phyloP scores from a whole-genome alignment of 1,140 invertebrate genomes.

The Cherax destructor region DNA sequence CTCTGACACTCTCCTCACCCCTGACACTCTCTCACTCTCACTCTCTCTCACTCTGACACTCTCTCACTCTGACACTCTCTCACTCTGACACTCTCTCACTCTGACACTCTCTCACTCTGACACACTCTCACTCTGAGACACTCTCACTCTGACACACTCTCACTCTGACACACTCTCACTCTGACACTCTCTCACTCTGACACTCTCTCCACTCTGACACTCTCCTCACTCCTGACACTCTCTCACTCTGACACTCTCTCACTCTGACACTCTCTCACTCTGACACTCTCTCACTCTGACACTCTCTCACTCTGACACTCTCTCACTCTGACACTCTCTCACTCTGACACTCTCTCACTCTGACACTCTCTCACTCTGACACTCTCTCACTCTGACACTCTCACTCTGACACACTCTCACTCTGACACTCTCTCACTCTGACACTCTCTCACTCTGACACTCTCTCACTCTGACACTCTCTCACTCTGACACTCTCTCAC shows the following conservation, averaged over 20 bases:
- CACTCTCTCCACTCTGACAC: background rate
- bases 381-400: background rate
- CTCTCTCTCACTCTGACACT: background rate
- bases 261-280: conserved; percentile 25
- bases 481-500: conserved; percentile 25
- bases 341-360: conserved; percentile 24
- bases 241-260: conserved; percentile 28
- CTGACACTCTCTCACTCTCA: background rate
- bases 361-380: background rate
- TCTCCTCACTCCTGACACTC: conserved; percentile 21
- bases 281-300: background rate
- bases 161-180: conserved; percentile 11
- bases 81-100: background rate
- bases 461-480: conserved; percentile 23
- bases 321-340: background rate
- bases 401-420: conserved; percentile 11
- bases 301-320: conserved; percentile 2
- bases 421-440: conserved; percentile 1
- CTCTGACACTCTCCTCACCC: conserved; percentile 3
- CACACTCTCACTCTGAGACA: background rate
- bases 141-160: background rate
- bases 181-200: background rate
- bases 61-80: background rate
- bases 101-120: background rate
- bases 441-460: background rate